phyloP scores from a whole-genome alignment of 2,113 vertebrate genomes.

The Neolamprologus hecqui region DNA sequence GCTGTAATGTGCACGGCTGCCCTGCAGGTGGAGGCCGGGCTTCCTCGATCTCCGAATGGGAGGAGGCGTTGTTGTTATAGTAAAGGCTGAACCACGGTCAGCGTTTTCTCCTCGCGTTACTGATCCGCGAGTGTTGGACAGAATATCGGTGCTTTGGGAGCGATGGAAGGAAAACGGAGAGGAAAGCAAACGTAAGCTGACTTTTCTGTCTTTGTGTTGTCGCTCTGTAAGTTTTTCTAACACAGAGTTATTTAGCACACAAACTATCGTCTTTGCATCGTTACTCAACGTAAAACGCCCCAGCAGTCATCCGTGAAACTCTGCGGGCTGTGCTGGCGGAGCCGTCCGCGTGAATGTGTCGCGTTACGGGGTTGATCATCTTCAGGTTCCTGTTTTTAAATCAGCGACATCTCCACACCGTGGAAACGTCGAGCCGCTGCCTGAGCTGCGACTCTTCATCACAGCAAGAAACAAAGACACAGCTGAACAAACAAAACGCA shows the following conservation, averaged over 20 bases:
- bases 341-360: rapidly evolving
- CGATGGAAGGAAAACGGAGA: not conserved
- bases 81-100: not conserved
- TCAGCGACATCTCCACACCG: not conserved
- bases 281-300: not conserved
- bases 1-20: not conserved
- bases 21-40: not conserved
- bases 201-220: not conserved
- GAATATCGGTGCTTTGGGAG: not conserved
- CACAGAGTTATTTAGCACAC: not conserved
- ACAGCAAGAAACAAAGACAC: not conserved
- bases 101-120: not conserved
- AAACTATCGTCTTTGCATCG: not conserved
- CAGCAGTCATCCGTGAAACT: not conserved
- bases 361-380: not conserved
- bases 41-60: not conserved
- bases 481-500: not conserved
- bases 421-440: not conserved
- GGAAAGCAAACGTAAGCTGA: not conserved
- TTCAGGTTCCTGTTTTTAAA: not conserved
- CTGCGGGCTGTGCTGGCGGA: not conserved
- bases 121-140: not conserved
- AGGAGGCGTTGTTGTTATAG: not conserved
- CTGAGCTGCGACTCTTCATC: not conserved
- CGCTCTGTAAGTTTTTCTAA: not conserved